Evolutionary conservation across 2,888 invertebrate genomes (phyloP).

Genomic region (Caradrina clavipalpis): DNA sequence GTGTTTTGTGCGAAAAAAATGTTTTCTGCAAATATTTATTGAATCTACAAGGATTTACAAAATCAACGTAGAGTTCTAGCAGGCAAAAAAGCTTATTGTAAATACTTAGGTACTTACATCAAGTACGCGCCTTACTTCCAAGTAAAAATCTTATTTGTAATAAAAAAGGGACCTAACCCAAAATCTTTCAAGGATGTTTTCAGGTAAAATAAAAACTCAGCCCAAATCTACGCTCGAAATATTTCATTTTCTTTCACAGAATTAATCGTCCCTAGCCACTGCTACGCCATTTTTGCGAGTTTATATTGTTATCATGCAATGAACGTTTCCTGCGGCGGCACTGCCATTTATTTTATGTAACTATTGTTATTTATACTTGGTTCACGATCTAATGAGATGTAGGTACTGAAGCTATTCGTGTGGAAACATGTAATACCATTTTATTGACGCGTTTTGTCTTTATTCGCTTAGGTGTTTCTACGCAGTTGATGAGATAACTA

Average conservation of each 20-base stretch:
- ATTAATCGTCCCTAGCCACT: slow-evolving; percentile 8
- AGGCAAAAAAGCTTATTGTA: background rate
- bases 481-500: background rate
- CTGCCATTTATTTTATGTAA: slow-evolving; percentile 28
- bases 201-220: background rate
- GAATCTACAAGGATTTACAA: slow-evolving; percentile 5
- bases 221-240: background rate
- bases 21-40: slow-evolving; percentile 37
- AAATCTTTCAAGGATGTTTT: background rate
- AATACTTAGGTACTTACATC: background rate
- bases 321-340: slow-evolving; percentile 38
- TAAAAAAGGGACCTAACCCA: background rate
- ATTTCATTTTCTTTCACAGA: slow-evolving; percentile 11
- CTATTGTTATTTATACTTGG: slow-evolving; percentile 43
- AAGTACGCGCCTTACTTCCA: background rate
- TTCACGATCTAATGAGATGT: slow-evolving; percentile 32
- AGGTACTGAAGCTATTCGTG: slow-evolving; percentile 29
- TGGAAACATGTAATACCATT: slow-evolving; percentile 32
- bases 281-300: slow-evolving; percentile 39
- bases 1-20: background rate
- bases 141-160: background rate
- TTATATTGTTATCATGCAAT: slow-evolving; percentile 38
- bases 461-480: slow-evolving; percentile 29
- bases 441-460: slow-evolving; percentile 44
- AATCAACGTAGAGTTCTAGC: background rate